Percentiles rank a stretch among this genome's conserved stretches.
Evolutionary conservation across 1,140 invertebrate genomes (phyloP).

Genomic region (Dreissena rostriformis): DNA sequence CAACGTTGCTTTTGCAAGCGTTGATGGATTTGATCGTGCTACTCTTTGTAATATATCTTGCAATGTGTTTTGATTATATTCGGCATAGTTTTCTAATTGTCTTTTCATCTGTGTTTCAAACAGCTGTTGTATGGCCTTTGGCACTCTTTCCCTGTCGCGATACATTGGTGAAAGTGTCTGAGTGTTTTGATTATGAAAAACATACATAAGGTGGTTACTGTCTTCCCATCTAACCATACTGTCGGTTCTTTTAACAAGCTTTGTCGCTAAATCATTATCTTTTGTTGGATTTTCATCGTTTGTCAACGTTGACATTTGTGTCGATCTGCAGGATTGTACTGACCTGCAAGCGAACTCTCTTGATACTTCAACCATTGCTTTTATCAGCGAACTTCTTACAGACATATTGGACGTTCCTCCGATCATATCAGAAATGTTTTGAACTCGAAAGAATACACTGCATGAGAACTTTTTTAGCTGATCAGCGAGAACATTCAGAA

Average conservation of each 20-base stretch:
- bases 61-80: slow-evolving; percentile 23
- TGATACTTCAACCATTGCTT: slow-evolving; percentile 54
- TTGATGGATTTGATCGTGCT: slow-evolving; percentile 34
- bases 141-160: slow-evolving; percentile 39
- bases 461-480: slow-evolving; percentile 68
- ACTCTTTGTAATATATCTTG: slow-evolving; percentile 53
- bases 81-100: slow-evolving; percentile 32
- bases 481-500: slow-evolving; percentile 63
- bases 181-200: slow-evolving; percentile 58
- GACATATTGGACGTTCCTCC: slow-evolving; percentile 8
- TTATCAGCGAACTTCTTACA: slow-evolving; percentile 56
- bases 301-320: slow-evolving; percentile 24
- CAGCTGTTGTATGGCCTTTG: slow-evolving; percentile 43
- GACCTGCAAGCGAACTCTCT: slow-evolving; percentile 64
- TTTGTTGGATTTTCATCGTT: not conserved
- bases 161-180: slow-evolving; percentile 60
- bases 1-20: not conserved
- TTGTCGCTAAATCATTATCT: not conserved
- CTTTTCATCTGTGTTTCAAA: slow-evolving; percentile 58
- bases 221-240: slow-evolving; percentile 60
- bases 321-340: slow-evolving; percentile 57
- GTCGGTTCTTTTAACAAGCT: not conserved
- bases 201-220: slow-evolving; percentile 56
- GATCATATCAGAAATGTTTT: slow-evolving; percentile 52
- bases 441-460: slow-evolving; percentile 62